A percentile compares a stretch with the other conserved stretches of the same genome.
Evolutionary conservation across 2,797 vertebrate genomes (phyloP).

Genomic region (Pelobates cultripes): DNA sequence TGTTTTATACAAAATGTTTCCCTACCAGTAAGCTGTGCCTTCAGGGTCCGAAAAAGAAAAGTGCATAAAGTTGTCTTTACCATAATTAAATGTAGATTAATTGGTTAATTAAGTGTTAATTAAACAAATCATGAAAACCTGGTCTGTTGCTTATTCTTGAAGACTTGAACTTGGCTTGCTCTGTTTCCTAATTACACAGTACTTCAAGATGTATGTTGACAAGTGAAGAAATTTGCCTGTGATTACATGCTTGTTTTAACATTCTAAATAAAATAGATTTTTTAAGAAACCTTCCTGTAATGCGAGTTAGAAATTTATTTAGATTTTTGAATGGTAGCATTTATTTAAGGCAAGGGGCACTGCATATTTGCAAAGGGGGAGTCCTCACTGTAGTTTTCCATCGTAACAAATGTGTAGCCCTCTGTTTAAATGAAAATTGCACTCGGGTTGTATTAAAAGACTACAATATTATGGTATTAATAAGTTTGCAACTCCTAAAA

Average conservation of each 20-base stretch:
- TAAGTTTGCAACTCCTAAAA: too few relatives aligned
- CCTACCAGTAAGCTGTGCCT: neutral
- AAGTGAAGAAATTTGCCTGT: slow-evolving; percentile 3
- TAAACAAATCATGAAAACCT: slow-evolving; percentile 12
- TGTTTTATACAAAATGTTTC: neutral
- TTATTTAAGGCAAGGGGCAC: neutral
- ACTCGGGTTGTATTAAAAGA: too few relatives aligned
- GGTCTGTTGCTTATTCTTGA: slow-evolving; percentile 24
- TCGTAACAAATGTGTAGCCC: neutral
- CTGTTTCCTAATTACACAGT: slow-evolving; percentile 25
- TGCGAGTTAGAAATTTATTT: slow-evolving; percentile 7
- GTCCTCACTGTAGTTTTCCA: neutral
- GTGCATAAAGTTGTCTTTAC: slow-evolving; percentile 19
- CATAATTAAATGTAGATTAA: slow-evolving; percentile 33
- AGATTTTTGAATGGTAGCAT: neutral
- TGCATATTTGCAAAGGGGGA: neutral
- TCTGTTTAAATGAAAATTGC: too few relatives aligned
- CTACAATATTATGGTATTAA: too few relatives aligned
- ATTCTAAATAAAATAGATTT: slow-evolving; percentile 29
- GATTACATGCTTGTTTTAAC: slow-evolving; percentile 38
- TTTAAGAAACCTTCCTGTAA: slow-evolving; percentile 30
- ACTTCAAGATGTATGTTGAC: slow-evolving; percentile 30
- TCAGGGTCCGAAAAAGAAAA: neutral
- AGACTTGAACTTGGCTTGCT: neutral
- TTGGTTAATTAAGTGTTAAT: slow-evolving; percentile 48